Conservation (phyloP, 2,113 vertebrate genomes). For the Erythrocercus mccallii region DNA sequence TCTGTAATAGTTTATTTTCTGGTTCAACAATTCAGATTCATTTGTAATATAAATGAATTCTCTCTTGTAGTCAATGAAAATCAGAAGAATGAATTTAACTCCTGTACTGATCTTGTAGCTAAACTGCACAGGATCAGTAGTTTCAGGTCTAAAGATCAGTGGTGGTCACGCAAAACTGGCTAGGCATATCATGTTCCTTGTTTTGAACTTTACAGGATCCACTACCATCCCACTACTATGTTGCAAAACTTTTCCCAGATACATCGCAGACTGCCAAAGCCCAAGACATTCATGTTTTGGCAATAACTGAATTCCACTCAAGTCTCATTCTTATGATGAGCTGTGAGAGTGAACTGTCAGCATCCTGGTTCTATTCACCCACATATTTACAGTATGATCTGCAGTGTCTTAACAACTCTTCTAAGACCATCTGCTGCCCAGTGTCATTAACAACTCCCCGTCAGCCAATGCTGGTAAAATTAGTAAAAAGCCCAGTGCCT, state of each 20-base stretch:
- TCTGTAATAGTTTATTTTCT: neutral
- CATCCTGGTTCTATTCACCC: slow-evolving; percentile 43
- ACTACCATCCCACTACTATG: neutral
- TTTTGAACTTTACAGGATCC: accelerated
- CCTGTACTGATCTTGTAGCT: neutral
- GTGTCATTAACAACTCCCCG: slow-evolving; percentile 60
- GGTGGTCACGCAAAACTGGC: neutral
- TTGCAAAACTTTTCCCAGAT: neutral
- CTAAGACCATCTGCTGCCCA: slow-evolving; percentile 64
- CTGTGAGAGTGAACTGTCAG: slow-evolving; percentile 44
- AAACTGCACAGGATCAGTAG: neutral
- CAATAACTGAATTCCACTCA: neutral
- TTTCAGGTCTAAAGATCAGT: neutral
- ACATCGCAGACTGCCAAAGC: neutral
- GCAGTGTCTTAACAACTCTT: slow-evolving; percentile 58
- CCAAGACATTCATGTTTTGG: slow-evolving; percentile 2
- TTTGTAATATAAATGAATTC: neutral
- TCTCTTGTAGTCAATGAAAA: neutral
- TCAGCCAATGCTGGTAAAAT: slow-evolving; percentile 46
- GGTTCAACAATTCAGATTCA: neutral
- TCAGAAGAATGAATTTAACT: neutral
- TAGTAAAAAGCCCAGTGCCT: slow-evolving; percentile 26
- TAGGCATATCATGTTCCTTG: neutral
- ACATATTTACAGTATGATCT: slow-evolving; percentile 53
- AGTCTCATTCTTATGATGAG: slow-evolving; percentile 30